Conservation (phyloP, 2,888 invertebrate species). For the Catocala nupta region DNA sequence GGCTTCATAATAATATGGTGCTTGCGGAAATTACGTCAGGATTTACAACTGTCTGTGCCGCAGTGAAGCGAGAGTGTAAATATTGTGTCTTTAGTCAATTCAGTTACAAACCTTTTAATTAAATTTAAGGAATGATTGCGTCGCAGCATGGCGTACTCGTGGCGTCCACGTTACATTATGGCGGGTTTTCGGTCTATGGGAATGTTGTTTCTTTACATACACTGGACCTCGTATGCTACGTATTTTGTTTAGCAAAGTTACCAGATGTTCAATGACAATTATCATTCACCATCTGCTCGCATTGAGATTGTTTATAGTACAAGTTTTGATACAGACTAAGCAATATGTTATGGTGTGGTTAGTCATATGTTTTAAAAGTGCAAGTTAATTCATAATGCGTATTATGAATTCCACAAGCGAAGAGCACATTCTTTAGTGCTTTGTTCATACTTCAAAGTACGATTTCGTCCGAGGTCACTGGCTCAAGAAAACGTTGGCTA, state of each 20-base stretch:
- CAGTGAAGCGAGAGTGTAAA: constrained; percentile 70
- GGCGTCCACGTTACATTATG: constrained; percentile 82
- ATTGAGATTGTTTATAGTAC: constrained; percentile 19
- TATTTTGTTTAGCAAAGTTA: background rate
- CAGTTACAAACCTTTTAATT: constrained; percentile 41
- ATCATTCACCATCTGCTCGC: background rate
- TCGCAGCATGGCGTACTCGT: constrained; percentile 75
- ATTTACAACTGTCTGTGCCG: constrained; percentile 63
- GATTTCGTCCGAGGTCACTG: constrained; percentile 78
- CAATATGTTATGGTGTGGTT: constrained; percentile 50
- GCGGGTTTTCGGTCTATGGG: constrained; percentile 70
- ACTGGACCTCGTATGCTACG: background rate
- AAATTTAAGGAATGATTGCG: constrained; percentile 45
- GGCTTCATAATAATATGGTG: constrained; percentile 81
- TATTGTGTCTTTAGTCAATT: constrained; percentile 51
- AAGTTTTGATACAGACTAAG: constrained; percentile 23
- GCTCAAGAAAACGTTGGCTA: constrained; percentile 78
- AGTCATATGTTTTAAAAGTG: constrained; percentile 44
- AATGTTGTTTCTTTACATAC: constrained; percentile 28
- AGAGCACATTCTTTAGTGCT: constrained; percentile 59
- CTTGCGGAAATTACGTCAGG: constrained; percentile 76
- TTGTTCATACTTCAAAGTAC: constrained; percentile 76
- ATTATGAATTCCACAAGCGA: constrained; percentile 58
- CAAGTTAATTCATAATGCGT: constrained; percentile 52
- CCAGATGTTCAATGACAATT: background rate